Percentiles rank a stretch among this genome's conserved stretches.
phyloP scores from a whole-genome alignment of 2,888 invertebrate genomes.

The Pheosia gnoma region DNA sequence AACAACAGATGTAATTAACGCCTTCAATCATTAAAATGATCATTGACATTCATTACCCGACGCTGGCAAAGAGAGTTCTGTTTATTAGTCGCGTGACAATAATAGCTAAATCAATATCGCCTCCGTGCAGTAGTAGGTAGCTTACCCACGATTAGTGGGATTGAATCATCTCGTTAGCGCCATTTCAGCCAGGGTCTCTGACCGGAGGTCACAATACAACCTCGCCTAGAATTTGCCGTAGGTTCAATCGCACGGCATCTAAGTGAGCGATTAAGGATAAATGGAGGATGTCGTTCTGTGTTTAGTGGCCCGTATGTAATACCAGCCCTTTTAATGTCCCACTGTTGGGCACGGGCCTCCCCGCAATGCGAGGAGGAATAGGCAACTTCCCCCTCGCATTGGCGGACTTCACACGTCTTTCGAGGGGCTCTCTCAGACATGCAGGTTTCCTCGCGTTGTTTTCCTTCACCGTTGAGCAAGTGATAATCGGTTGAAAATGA shows the following conservation, averaged over 20 bases:
- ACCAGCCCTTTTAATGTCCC: too few relatives aligned
- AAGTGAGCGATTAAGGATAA: constrained; percentile 2
- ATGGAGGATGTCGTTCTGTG: neutral
- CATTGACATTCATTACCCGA: too few relatives aligned
- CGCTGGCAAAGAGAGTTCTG: neutral
- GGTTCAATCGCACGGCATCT: neutral
- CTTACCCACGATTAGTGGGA: constrained; percentile 9
- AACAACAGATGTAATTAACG: too few relatives aligned
- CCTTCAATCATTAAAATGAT: too few relatives aligned
- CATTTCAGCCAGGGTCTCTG: constrained; percentile 9
- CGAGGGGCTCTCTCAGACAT: too few relatives aligned
- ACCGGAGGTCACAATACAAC: constrained; percentile 1
- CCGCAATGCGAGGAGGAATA: too few relatives aligned
- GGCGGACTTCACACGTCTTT: too few relatives aligned
- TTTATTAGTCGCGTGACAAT: neutral
- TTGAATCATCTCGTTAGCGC: constrained; percentile 10
- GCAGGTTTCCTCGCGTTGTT: too few relatives aligned
- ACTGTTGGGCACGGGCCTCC: too few relatives aligned
- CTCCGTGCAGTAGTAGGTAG: neutral
- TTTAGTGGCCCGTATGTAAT: neutral
- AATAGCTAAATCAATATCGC: neutral
- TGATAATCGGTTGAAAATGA: too few relatives aligned
- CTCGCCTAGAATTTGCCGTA: neutral
- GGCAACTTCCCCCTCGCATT: too few relatives aligned
- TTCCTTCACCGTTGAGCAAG: too few relatives aligned